Evolutionary conservation across 1,140 invertebrate genomes (phyloP), one percentile per base, ranked within the genome.

Genomic region (Brachystomella parvula): DNA sequence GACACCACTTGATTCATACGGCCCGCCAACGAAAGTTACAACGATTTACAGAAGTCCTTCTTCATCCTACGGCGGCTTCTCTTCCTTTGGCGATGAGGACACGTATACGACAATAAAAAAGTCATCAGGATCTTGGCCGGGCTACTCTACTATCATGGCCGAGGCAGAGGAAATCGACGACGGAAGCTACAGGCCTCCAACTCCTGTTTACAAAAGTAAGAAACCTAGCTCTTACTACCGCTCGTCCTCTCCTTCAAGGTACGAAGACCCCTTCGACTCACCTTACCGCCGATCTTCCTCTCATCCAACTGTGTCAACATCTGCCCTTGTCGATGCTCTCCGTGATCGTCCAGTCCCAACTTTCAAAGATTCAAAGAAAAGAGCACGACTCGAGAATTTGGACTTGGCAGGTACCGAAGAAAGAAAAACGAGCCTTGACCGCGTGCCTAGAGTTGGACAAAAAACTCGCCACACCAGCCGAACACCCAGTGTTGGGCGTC

Each of bases 141-240:
- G 9, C 49, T 53, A 53, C 49, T 53, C 49, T 12, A 53, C 49
- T 26, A 15, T 53, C 15, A 59, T 12, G 30, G 30, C 3, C 21
- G 30, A 12, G 24, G 26, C 26, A 30, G 57, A 32, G 21, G 26
- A 28, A 12, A 31, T 6, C 6, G 49, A 59, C 15, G 57, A 59
- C 24, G 57, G 57, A 6, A 59, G 57, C 30, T 59, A 59, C 57
- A 6, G 57, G 3, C 57, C 57, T 6, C 57, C 57, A 2, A 59
- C 57, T 3, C 57, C 57, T 9, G 29, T 26, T 21, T 29, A 30
- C 57, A 30, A 59, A 15, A 59, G 57, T 21, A 59, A 32, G 21
- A 59, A 30, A 29, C 26, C 26, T 31, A 21, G 9, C 30, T 59
- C 57, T 15, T 59, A 59, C 57, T 30, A 59, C 30, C 57, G 57